phyloP scores from a whole-genome alignment of 1,140 invertebrate species.

The Drosophila neocordata region DNA sequence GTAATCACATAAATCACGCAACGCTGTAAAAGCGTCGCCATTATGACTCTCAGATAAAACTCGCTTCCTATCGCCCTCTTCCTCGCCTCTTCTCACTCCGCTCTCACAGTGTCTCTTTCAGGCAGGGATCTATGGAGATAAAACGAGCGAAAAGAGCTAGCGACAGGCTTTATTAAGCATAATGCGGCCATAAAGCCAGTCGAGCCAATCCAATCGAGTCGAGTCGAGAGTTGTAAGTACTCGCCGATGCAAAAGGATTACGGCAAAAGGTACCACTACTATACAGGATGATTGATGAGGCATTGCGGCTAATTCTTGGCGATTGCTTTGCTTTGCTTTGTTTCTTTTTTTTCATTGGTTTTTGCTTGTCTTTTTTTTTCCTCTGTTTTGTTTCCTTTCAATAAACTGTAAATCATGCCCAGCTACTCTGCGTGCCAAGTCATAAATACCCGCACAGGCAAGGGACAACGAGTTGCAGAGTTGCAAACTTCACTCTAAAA shows the following conservation, averaged over 20 bases:
- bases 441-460: slow-evolving; percentile 56
- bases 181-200: slow-evolving; percentile 75
- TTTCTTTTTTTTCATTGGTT: not conserved
- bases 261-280: slow-evolving; percentile 50
- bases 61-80: slow-evolving; percentile 18
- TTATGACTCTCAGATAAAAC: slow-evolving; percentile 77
- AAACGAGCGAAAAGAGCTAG: slow-evolving; percentile 42
- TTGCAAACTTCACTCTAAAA: slow-evolving; percentile 36
- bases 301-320: slow-evolving; percentile 77
- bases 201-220: slow-evolving; percentile 53
- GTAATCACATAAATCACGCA: slow-evolving; percentile 79
- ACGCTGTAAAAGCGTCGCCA: slow-evolving; percentile 67
- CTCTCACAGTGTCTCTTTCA: not conserved
- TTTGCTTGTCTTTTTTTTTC: slow-evolving; percentile 23
- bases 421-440: slow-evolving; percentile 71
- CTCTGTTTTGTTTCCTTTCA: slow-evolving; percentile 49
- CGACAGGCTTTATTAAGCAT: slow-evolving; percentile 75
- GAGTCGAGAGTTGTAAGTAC: slow-evolving; percentile 9
- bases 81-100: not conserved
- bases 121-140: slow-evolving; percentile 70
- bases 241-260: slow-evolving; percentile 58
- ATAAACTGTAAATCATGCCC: slow-evolving; percentile 76
- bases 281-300: slow-evolving; percentile 68
- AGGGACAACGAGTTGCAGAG: not conserved
- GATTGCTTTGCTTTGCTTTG: slow-evolving; percentile 65